Conservation (phyloP, 2,113 vertebrate genomes). For the Mesitornis unicolor region DNA sequence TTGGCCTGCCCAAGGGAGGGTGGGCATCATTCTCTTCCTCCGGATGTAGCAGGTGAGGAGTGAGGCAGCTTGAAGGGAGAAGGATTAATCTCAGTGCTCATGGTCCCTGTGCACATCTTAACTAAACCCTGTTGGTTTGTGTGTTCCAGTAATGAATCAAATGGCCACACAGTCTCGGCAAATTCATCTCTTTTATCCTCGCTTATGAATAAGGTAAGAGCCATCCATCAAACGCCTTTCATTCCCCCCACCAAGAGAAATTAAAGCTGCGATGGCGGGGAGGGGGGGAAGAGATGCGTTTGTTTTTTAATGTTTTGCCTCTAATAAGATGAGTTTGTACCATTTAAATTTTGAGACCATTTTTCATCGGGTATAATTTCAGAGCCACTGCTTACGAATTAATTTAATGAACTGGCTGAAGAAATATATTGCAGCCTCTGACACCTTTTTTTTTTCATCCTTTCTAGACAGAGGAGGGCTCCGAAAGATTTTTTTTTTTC, state of each 20-base stretch:
- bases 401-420: conserved; percentile 99
- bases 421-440: conserved; percentile 93
- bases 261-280: conserved; percentile 79
- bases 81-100: conserved; percentile 82
- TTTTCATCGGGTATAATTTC: conserved; percentile 98
- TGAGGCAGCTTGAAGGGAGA: conserved; percentile 51
- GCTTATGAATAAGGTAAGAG: conserved; percentile 99
- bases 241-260: conserved; percentile 88
- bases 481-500: conserved; percentile 58
- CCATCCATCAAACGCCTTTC: conserved; percentile 94
- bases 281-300: conserved; percentile 83
- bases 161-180: conserved; percentile 92
- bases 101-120: conserved; percentile 83
- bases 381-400: conserved; percentile 96
- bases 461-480: conserved; percentile 74
- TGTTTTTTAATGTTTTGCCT: conserved; percentile 99
- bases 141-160: conserved; percentile 98
- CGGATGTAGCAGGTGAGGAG: conserved; percentile 11
- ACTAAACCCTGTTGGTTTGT: conserved; percentile 93
- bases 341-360: conserved; percentile 99
- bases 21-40: neutral
- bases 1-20: neutral
- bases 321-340: conserved; percentile 99
- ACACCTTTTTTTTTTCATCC: conserved; percentile 86
- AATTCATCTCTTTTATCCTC: conserved; percentile 99